Conservation (phyloP, 2,888 invertebrate genomes). For the Linnaemya tessellans region DNA sequence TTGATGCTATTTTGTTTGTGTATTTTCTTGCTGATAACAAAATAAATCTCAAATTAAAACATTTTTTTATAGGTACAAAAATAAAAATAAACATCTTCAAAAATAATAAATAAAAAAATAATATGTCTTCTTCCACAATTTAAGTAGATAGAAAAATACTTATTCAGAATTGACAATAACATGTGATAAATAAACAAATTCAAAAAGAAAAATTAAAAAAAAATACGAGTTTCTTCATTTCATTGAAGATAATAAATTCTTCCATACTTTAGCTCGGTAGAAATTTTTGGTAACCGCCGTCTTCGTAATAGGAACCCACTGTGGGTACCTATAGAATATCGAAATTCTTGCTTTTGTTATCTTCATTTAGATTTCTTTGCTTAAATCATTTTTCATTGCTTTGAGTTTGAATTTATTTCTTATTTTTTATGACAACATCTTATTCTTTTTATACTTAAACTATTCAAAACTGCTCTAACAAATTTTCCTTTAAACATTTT, state of each 20-base stretch:
- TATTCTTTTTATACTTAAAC: not conserved
- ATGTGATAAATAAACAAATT: conserved; percentile 30
- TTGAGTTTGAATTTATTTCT: not conserved
- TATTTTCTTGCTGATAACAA: conserved; percentile 24
- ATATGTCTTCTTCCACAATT: not conserved
- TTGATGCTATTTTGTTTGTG: not conserved
- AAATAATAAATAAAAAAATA: too few species aligned
- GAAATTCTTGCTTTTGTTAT: not conserved
- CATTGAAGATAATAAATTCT: not conserved
- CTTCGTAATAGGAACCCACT: not conserved
- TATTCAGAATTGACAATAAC: conserved; percentile 24
- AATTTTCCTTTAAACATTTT: not conserved
- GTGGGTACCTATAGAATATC: not conserved
- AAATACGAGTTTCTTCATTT: not conserved
- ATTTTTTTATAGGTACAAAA: not conserved
- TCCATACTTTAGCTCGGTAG: not conserved
- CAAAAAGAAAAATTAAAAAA: too few species aligned
- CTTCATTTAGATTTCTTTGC: not conserved
- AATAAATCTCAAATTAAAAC: not conserved
- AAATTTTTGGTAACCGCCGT: not conserved
- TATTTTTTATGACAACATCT: not conserved
- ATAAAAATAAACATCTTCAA: not conserved
- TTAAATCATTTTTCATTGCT: not conserved
- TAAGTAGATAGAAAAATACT: not conserved
- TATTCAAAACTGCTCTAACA: not conserved